Percentiles rank a stretch among this genome's conserved stretches.
Conservation (phyloP, 2,797 vertebrate genomes). For the Falco columbarius region DNA sequence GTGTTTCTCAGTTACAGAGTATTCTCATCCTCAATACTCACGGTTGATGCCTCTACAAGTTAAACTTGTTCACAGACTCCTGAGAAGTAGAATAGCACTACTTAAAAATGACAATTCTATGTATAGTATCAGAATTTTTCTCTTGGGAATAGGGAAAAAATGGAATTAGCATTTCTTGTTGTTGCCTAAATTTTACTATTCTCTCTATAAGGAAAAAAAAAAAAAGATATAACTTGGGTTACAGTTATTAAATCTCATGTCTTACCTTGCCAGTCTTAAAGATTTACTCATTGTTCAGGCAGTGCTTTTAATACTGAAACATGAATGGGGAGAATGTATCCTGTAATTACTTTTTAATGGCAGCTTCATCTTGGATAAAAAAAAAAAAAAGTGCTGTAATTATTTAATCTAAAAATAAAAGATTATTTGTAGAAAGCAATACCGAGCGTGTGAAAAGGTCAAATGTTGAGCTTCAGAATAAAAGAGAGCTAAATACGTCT, state of each 20-base stretch:
- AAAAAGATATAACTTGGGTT: neutral
- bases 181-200: neutral
- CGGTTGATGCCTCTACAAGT: neutral
- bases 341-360: neutral
- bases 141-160: neutral
- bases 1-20: neutral
- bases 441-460: neutral
- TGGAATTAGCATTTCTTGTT: neutral
- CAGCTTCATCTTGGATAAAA: neutral
- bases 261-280: neutral
- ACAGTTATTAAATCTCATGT: neutral
- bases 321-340: neutral
- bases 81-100: neutral
- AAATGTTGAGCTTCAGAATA: neutral
- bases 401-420: constrained; percentile 45
- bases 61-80: neutral
- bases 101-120: neutral
- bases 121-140: neutral
- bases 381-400: neutral
- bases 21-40: neutral
- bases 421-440: constrained; percentile 12
- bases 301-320: neutral
- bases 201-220: neutral
- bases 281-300: neutral
- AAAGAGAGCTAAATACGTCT: neutral